Percentiles rank a stretch among this genome's conserved stretches.
Evolutionary conservation across 1,140 invertebrate genomes (phyloP).

Genomic region (Papilio polytes): DNA sequence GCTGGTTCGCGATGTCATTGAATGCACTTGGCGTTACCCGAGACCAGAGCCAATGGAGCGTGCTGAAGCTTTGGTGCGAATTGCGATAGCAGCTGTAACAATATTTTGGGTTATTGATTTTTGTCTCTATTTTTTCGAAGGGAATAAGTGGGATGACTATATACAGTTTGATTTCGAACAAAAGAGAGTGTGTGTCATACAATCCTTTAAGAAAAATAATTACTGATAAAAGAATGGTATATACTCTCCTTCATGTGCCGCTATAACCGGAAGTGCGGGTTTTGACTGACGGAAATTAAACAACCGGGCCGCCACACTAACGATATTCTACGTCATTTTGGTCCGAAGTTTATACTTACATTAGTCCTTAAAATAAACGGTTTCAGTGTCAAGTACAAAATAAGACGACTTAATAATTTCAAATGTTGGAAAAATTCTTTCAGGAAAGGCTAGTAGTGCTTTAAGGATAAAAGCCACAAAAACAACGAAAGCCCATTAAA

Average conservation of each 20-base stretch:
- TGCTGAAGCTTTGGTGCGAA: background rate
- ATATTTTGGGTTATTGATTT: background rate
- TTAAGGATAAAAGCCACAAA: conserved; percentile 17
- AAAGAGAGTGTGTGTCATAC: too few species aligned
- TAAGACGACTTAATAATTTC: background rate
- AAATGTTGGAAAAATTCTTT: background rate
- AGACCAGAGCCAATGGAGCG: background rate
- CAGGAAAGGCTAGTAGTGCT: conserved; percentile 10
- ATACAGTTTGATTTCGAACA: too few species aligned
- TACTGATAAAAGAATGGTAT: background rate
- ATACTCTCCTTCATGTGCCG: too few species aligned
- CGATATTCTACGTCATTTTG: conserved; percentile 12
- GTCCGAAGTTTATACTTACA: background rate
- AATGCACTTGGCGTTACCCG: background rate
- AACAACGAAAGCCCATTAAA: conserved; percentile 41
- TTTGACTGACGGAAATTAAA: conserved; percentile 45
- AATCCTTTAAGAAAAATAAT: too few species aligned
- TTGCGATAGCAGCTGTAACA: background rate
- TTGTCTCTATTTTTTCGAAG: background rate
- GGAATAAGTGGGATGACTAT: too few species aligned
- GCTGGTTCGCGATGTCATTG: background rate
- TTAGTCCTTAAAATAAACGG: background rate
- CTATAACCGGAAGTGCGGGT: conserved; percentile 44
- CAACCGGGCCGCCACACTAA: conserved; percentile 22
- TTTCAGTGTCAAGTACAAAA: background rate